Base-by-base conservation (phyloP, 2,113 vertebrate genomes). In the Zootoca vivipara region DNA sequence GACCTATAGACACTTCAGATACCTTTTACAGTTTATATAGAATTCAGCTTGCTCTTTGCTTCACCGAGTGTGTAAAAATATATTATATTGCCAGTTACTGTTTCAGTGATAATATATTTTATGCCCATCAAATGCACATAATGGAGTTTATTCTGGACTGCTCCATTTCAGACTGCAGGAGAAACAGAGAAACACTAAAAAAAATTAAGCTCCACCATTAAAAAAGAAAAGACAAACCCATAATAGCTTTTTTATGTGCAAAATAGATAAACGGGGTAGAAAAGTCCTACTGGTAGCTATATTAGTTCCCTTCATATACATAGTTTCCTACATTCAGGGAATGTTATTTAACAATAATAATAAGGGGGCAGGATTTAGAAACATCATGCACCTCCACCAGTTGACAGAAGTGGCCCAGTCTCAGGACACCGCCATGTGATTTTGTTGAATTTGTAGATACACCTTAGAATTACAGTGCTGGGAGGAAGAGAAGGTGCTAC, bases 1-100 rank as follows among this genome's bases (percentile, higher is more conserved):
- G 38, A 83, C 64, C 72, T 88, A 38, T 83, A 78, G 33, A 7
- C 62, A 56, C 91, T 92, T 80, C 90, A 92, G 69, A 30, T 74
- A 26, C 65, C 10, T 40, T 87, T 92, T 87, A 56, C 56, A 70
- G 4, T 46, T 4, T 85, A 80, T 64, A 62, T 74, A 79, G 92
- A 89, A 83, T 80, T 38, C 40, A 18, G 20, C 0, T 1, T 90
- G 9, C 38, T 85, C 62, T 42, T 42, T 1, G 0, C 5, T 20
- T 79, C 4, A 82, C 16, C 28, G 8, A 52, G 77, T 46, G 24
- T 22, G 89, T 77, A 58, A 24, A 5, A 84, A 90, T 86, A 56
- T 81, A 26, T 30, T 82, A 28, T 35, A 30, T 13, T 42, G 62
- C 3, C 2, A 38, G 52, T 77, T 33, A 83, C 46, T 0, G 22